phyloP scores from a whole-genome alignment of 2,113 vertebrate species.

The Hemibagrus wyckioides region DNA sequence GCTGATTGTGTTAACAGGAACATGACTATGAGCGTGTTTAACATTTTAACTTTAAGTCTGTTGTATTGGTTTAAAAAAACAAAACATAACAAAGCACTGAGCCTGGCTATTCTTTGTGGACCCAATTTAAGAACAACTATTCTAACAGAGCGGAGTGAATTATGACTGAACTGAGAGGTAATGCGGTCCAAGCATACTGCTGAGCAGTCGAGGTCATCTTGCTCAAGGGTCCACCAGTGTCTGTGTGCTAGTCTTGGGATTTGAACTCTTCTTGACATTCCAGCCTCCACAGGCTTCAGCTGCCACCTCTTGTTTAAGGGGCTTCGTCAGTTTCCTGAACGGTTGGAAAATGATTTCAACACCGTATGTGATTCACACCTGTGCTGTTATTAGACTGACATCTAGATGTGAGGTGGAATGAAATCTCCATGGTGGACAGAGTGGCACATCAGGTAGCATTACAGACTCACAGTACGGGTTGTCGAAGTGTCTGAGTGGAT shows the following conservation, averaged over 20 bases:
- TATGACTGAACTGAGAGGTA: not conserved
- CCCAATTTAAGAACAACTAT: not conserved
- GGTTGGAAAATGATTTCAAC: not conserved
- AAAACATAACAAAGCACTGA: not conserved
- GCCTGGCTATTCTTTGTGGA: not conserved
- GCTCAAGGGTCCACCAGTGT: not conserved
- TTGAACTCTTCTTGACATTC: not conserved
- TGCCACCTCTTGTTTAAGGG: too few relatives aligned
- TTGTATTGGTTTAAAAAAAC: not conserved
- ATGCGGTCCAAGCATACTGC: not conserved
- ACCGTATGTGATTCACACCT: not conserved
- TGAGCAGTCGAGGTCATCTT: not conserved
- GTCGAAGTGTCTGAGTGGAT: not conserved
- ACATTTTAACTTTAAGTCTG: not conserved
- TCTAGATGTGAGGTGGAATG: not conserved
- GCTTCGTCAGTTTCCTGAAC: not conserved
- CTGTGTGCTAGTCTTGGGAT: not conserved
- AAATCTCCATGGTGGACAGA: not conserved
- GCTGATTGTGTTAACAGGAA: not conserved
- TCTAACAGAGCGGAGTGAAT: not conserved
- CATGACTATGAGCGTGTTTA: not conserved
- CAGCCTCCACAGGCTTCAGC: not conserved
- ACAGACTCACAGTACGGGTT: not conserved
- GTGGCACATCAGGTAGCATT: not conserved
- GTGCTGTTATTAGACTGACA: not conserved